A percentile compares a stretch with the other conserved stretches of the same genome.
phyloP scores from a whole-genome alignment of 2,888 invertebrate species.

The Aporophyla lueneburgensis region DNA sequence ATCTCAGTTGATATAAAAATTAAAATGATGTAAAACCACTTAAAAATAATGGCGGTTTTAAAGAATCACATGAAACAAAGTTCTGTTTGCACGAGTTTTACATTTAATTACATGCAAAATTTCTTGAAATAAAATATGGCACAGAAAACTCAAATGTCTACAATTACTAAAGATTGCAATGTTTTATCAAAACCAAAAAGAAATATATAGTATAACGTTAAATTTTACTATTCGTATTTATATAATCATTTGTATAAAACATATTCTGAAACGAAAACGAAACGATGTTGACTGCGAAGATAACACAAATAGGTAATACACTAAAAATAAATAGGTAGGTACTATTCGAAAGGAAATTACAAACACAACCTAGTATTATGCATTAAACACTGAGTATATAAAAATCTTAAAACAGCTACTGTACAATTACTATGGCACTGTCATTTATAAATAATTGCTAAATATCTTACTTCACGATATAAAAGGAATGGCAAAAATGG shows the following conservation, averaged over 20 bases:
- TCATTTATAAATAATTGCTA: constrained; percentile 69
- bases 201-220: not conserved
- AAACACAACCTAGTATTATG: constrained; percentile 55
- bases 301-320: constrained; percentile 24
- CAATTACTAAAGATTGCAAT: not conserved
- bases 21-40: constrained; percentile 26
- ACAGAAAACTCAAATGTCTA: constrained; percentile 32
- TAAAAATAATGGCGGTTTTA: constrained; percentile 49
- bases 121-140: constrained; percentile 38
- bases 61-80: constrained; percentile 50
- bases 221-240: not conserved
- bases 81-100: not conserved
- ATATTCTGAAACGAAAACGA: not conserved
- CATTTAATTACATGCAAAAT: not conserved
- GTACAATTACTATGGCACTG: constrained; percentile 80
- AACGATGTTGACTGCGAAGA: constrained; percentile 13
- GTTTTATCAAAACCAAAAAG: not conserved
- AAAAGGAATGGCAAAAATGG: constrained; percentile 66
- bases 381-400: constrained; percentile 63
- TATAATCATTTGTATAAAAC: not conserved
- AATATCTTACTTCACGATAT: constrained; percentile 58
- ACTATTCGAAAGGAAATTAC: constrained; percentile 32
- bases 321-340: constrained; percentile 43
- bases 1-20: constrained; percentile 39
- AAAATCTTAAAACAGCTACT: constrained; percentile 67